These are phyloP conservation scores for Candoia aspera DNA, from an alignment of 2,113 vertebrate genomes.

Conservation along the genomic window DNA sequence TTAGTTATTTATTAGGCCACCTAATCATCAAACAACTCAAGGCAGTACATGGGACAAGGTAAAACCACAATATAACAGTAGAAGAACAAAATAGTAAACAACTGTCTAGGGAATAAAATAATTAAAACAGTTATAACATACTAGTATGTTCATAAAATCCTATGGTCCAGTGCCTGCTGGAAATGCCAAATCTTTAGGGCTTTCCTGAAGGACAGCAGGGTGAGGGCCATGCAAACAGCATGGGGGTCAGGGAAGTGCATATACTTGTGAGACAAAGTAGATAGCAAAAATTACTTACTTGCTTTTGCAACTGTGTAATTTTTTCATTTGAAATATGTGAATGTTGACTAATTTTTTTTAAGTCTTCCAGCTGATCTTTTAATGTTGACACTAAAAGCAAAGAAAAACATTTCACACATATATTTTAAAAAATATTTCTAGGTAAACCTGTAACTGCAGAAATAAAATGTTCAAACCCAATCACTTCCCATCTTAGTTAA, in stretches of 20 bases:
- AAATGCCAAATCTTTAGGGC: neutral
- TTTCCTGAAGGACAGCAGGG: neutral
- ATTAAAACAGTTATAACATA: neutral
- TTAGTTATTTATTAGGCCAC: neutral
- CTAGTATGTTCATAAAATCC: neutral
- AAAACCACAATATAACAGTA: neutral
- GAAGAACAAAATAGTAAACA: neutral
- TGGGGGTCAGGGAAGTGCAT: neutral
- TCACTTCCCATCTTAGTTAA: neutral
- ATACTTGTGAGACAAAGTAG: conserved; percentile 3
- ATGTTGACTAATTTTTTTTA: conserved; percentile 92
- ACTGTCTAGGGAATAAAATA: neutral
- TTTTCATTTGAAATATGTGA: conserved; percentile 94
- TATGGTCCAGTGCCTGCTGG: neutral
- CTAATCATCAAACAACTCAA: neutral
- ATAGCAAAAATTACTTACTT: conserved; percentile 77
- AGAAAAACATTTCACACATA: conserved; percentile 18
- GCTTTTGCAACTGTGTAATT: conserved; percentile 91
- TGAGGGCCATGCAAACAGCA: neutral
- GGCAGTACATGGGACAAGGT: neutral
- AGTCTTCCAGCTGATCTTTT: conserved; percentile 95
- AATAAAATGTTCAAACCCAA: neutral
- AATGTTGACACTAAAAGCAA: conserved; percentile 86
- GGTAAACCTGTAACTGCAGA: neutral
- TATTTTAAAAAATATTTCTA: neutral